Percentiles rank a stretch among this genome's conserved stretches.
Conservation (phyloP, 2,888 invertebrate species). For the Synanthedon formicaeformis region DNA sequence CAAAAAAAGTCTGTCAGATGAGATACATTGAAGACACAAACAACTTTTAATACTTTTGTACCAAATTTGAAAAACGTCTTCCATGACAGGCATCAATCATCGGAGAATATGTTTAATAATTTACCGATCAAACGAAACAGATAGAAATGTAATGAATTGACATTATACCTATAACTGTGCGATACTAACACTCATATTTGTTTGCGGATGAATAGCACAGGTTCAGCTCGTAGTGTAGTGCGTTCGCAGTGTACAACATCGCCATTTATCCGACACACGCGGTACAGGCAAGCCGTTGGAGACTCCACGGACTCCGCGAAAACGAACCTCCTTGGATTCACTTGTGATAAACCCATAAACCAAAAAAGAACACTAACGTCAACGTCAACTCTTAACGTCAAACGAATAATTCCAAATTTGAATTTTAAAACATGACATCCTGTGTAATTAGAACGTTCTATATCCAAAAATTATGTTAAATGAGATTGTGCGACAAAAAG, state of each 20-base stretch:
- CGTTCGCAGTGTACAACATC: constrained; percentile 11
- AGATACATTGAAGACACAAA: neutral
- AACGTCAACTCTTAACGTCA: too few species aligned
- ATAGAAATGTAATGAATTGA: constrained; percentile 11
- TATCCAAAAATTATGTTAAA: too few species aligned
- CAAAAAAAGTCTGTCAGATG: too few species aligned
- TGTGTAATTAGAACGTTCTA: too few species aligned
- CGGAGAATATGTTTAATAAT: constrained; percentile 6
- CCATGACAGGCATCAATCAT: constrained; percentile 25
- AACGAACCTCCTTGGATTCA: constrained; percentile 4
- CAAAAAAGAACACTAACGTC: neutral
- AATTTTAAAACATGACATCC: too few species aligned
- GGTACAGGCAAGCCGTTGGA: constrained; percentile 45
- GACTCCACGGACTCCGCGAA: constrained; percentile 7
- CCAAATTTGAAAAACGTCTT: too few species aligned
- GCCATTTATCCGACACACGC: constrained; percentile 60
- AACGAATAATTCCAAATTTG: too few species aligned
- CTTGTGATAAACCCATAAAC: neutral
- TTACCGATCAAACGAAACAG: constrained; percentile 5
- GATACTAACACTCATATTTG: constrained; percentile 9
- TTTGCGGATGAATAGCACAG: constrained; percentile 19
- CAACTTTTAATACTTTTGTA: neutral
- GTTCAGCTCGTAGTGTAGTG: constrained; percentile 18
- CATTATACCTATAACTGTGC: constrained; percentile 16
- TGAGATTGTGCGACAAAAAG: neutral